Evolutionary conservation across 2,888 invertebrate genomes (phyloP), one percentile per base, ranked within the genome.

Genomic region (Cybosia mesomella): DNA sequence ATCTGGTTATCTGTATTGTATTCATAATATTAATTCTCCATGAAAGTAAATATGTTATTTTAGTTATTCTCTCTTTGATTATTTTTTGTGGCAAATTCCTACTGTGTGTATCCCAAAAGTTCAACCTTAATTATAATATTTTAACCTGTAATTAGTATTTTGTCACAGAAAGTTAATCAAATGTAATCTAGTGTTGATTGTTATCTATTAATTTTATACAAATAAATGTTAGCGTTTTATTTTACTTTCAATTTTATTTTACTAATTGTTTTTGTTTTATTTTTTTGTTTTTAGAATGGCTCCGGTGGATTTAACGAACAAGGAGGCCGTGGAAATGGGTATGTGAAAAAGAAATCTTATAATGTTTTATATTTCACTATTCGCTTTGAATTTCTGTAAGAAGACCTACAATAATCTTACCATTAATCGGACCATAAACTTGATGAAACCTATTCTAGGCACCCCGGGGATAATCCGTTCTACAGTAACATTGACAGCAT

Each of bases 401-500:
- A n/a, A n/a, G n/a, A n/a, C n/a, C 8, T 9, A 53, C 1, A 1
- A 60, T 43, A 15, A 60, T 11, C 0, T 21, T 24, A 8, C 36
- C 3, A 24, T 4, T 49, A 9, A 59, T 18, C 70, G 62, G 36
- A n/a, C 2, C 9, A 13, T 32, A 24, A 43, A 28, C 43, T n/a
- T 8, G 54, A 22, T 49, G 11, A 18, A 58, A 43, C n/a, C 24
- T n/a, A 13, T 84, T 81, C 71, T 95, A 97, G 97, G 82, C 98
- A 98, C 88, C 98, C 98, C 24, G 98, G 98, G 81, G 98, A 99
- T 95, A 99, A 99, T 95, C 98, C 99, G 13, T 99, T 99, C 96
- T 99, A 99, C 96, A 99, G 99, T 94, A 99, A 98, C 93, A 99
- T 99, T 95, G 99, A 99, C 96, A 99, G 99, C 89, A 99, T 99